Evolutionary conservation across 1,140 invertebrate genomes (phyloP).

Genomic region (Sinonovacula constricta): DNA sequence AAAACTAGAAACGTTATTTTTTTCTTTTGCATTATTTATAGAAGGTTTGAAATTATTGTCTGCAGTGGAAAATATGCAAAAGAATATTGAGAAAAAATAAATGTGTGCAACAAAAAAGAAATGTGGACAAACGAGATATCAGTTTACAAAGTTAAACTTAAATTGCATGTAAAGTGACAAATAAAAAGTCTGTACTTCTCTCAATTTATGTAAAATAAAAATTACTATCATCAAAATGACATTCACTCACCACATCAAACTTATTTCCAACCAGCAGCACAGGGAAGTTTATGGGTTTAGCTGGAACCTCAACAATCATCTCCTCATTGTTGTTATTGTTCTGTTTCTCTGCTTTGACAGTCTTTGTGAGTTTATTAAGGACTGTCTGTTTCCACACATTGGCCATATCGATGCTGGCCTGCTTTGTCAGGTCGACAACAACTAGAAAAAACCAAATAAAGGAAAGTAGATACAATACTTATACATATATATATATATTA

Average conservation of each 20-base stretch:
- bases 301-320: slow-evolving; percentile 49
- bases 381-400: slow-evolving; percentile 71
- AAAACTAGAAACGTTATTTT: not conserved
- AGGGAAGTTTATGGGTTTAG: slow-evolving; percentile 59
- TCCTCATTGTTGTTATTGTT: slow-evolving; percentile 45
- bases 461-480: too few species aligned
- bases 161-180: not conserved
- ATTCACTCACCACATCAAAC: slow-evolving; percentile 73
- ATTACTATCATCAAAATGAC: too few species aligned
- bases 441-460: too few species aligned
- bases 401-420: slow-evolving; percentile 67
- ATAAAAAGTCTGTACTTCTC: too few species aligned
- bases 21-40: too few species aligned
- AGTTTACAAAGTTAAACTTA: not conserved
- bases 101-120: not conserved
- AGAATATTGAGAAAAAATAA: not conserved
- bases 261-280: slow-evolving; percentile 74
- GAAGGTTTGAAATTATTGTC: too few species aligned
- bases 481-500: too few species aligned
- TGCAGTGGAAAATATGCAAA: not conserved
- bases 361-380: slow-evolving; percentile 63
- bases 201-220: too few species aligned
- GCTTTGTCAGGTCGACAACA: slow-evolving; percentile 69
- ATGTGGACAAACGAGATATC: not conserved
- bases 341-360: slow-evolving; percentile 49